Percentiles rank a stretch among this genome's conserved stretches.
phyloP scores from a whole-genome alignment of 1,140 invertebrate species.

The Bombus ignitus region DNA sequence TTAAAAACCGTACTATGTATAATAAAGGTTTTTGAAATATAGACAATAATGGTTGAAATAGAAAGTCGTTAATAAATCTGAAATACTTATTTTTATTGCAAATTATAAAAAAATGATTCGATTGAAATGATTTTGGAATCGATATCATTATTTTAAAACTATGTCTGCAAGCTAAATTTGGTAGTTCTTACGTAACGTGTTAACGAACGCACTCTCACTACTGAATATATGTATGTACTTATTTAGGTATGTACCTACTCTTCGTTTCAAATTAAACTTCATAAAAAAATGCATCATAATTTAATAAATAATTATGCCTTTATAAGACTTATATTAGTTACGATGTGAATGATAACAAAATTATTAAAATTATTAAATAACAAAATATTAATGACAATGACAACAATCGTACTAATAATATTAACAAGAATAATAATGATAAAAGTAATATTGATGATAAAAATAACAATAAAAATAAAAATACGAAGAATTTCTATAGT shows the following conservation, averaged over 20 bases:
- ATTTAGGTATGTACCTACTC: constrained; percentile 26
- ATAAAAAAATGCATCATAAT: not conserved
- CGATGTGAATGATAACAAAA: not conserved
- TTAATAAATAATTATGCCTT: not conserved
- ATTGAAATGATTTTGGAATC: constrained; percentile 77
- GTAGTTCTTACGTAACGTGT: constrained; percentile 71
- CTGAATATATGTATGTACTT: constrained; percentile 1
- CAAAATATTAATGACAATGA: not conserved
- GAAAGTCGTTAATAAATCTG: not conserved
- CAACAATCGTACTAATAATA: not conserved
- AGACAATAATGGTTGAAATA: too few relatives aligned
- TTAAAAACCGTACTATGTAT: not conserved
- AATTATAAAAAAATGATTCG: not conserved
- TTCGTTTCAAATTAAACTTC: constrained; percentile 46
- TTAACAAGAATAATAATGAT: not conserved
- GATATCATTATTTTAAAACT: constrained; percentile 79
- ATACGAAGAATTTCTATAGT: not conserved
- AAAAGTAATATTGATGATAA: not conserved
- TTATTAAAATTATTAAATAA: not conserved
- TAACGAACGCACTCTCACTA: constrained; percentile 63
- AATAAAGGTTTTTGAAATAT: not conserved
- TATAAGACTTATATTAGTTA: not conserved
- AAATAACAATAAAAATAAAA: not conserved
- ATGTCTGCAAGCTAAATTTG: constrained; percentile 80
- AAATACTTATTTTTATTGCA: not conserved